phyloP scores from a whole-genome alignment of 2,113 vertebrate species.

The Dicerorhinus sumatrensis region DNA sequence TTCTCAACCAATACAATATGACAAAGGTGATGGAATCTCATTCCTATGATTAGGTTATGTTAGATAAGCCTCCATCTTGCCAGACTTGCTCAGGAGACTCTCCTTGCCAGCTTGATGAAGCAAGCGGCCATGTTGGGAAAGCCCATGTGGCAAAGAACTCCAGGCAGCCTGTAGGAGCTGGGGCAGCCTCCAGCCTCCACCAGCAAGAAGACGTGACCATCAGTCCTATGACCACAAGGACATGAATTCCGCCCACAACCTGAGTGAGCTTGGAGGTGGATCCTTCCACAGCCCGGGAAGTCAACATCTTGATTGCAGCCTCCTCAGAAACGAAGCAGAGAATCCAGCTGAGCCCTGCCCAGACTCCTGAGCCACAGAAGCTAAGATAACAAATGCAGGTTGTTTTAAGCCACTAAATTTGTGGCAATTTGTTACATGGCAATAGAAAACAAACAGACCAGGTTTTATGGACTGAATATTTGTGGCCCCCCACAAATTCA shows the following conservation, averaged over 20 bases:
- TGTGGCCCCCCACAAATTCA: background rate
- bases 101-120: background rate
- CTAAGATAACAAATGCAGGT: background rate
- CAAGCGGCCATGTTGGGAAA: background rate
- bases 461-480: background rate
- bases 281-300: background rate
- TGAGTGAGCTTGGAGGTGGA: background rate
- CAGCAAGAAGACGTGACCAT: background rate
- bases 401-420: background rate
- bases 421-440: background rate
- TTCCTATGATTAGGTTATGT: background rate
- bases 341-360: background rate
- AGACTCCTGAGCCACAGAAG: background rate
- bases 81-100: background rate
- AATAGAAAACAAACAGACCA: background rate
- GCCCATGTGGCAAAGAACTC: background rate
- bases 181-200: background rate
- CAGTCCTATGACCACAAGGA: background rate
- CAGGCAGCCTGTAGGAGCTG: background rate
- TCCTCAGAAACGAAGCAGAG: background rate
- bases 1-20: background rate
- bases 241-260: background rate
- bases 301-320: background rate
- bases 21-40: background rate
- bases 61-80: background rate